Evolutionary conservation across 2,888 invertebrate species (phyloP), one percentile per base, ranked within the genome.

Genomic region (Endomychus coccineus): DNA sequence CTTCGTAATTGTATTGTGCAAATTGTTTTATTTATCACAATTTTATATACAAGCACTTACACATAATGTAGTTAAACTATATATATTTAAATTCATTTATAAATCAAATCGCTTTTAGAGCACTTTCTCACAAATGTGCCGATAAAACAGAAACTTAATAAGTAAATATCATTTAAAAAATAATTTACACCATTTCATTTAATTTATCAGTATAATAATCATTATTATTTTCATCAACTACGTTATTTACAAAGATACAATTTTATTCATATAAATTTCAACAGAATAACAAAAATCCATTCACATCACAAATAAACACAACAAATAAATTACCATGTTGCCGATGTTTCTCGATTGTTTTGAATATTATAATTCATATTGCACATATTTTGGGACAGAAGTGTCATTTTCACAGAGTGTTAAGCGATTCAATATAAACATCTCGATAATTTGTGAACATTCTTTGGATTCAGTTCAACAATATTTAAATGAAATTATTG

Each of bases 21-120:
- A 64, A 63, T 63, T 55, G 50, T 51, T 58, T 61, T 62, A 57
- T 63, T 62, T 64, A 66, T 66, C 64, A 66, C 65, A 66, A 65
- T 65, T 61, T 45, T 64, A 62, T 64, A 58, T 66, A 66, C 64
- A 64, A 63, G 63, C 64, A 62, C 61, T 61, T 62, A 62, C 61
- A 62, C 59, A 52, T 59, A 38, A 23, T 33, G 30, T 31, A 31
- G 27, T 33, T 29, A 55, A 55, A 56, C 52, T 56, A 54, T 58
- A 52, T 54, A 59, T 50, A n/a, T 54, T 58, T 52, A 48, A 36
- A 48, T 49, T 48, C 39, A 45, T 45, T 47, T 45, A 35, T 40
- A 31, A 22, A 33, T 39, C 54, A 49, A n/a, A n/a, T n/a, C n/a
- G n/a, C 48, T 46, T 44, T 48, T 53, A 49, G 52, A 52, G 51